Evolutionary conservation across 1,140 invertebrate genomes (phyloP), one percentile per base, ranked within the genome.

Genomic region (Leptoteleia sp.): DNA sequence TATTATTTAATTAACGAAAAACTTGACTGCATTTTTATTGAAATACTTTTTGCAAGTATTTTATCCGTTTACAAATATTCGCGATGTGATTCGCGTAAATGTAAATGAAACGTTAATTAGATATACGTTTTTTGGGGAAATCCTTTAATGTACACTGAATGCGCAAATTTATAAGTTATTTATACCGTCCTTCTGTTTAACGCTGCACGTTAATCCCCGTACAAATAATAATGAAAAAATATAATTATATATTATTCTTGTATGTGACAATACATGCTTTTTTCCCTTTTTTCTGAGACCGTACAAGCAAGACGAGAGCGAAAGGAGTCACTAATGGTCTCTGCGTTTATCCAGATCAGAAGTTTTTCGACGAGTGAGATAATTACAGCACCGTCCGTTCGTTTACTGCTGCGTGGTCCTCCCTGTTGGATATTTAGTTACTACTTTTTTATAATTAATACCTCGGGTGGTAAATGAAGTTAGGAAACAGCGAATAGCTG

Each of bases 371-470:
- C 84, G 85, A 87, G 82, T 84, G 83, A 85, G 82, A 85, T 86
- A 86, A 86, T 86, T 86, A 86, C 84, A 84, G 79, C 76, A 57
- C 73, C 78, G 80, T 79, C 79, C 81, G 81, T 79, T 78, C 81
- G 73, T 83, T 83, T 76, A 61, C 72, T 55, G 67, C 48, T 57
- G 43, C 55, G 68, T 70, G 76, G 79, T 76, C 68, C 75, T 73
- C 67, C 62, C 81, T 72, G 82, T 80, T 68, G 82, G 83, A 82
- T 86, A 84, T 87, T 88, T 85, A 84, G 85, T 86, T 84, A 86
- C 84, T 82, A 87, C 85, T 87, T 88, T 86, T 86, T 86, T 86
- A 86, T 88, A 87, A 88, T 88, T 87, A 86, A 88, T 88, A 88
- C 84, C 83, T 81, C 83, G 77, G 82, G 79, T 83, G 85, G 83